These are phyloP conservation scores for Laupala kohalensis DNA, from an alignment of 1,140 invertebrate species.

Conservation along the genomic window DNA sequence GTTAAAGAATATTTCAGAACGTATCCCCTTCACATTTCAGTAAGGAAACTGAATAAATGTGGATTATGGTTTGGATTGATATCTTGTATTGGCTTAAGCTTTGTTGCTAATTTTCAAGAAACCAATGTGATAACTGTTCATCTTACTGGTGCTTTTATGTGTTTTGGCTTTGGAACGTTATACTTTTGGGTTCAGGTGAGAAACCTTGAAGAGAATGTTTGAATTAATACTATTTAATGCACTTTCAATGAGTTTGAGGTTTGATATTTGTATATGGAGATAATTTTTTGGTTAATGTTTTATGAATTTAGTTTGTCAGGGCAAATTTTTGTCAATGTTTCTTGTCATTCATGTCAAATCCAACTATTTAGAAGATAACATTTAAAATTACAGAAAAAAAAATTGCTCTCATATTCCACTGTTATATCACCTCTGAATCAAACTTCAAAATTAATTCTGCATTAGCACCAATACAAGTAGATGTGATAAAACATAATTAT, in stretches of 20 bases:
- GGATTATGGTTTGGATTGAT: conserved; percentile 41
- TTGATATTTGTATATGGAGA: not conserved
- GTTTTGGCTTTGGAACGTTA: conserved; percentile 49
- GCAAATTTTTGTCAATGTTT: too few relatives aligned
- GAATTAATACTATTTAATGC: not conserved
- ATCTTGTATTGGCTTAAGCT: conserved; percentile 47
- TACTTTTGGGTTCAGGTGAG: conserved; percentile 54
- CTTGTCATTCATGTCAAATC: too few relatives aligned
- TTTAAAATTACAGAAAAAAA: too few relatives aligned
- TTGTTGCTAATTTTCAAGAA: conserved; percentile 69
- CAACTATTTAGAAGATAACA: too few relatives aligned
- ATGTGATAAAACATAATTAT: too few relatives aligned
- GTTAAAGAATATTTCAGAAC: conserved; percentile 20
- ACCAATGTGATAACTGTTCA: conserved; percentile 54
- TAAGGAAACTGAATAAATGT: conserved; percentile 38
- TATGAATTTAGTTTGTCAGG: too few relatives aligned
- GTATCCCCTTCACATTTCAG: conserved; percentile 12
- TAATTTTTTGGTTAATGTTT: too few relatives aligned
- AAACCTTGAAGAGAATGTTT: too few relatives aligned
- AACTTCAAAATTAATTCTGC: too few relatives aligned
- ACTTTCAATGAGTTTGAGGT: not conserved
- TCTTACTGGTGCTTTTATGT: conserved; percentile 50
- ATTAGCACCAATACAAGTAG: too few relatives aligned
- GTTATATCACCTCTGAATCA: too few relatives aligned
- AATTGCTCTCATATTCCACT: too few relatives aligned